These are phyloP conservation scores for Scrobipalpa atriplicella DNA, from an alignment of 2,888 invertebrate species.

Conservation along the genomic window DNA sequence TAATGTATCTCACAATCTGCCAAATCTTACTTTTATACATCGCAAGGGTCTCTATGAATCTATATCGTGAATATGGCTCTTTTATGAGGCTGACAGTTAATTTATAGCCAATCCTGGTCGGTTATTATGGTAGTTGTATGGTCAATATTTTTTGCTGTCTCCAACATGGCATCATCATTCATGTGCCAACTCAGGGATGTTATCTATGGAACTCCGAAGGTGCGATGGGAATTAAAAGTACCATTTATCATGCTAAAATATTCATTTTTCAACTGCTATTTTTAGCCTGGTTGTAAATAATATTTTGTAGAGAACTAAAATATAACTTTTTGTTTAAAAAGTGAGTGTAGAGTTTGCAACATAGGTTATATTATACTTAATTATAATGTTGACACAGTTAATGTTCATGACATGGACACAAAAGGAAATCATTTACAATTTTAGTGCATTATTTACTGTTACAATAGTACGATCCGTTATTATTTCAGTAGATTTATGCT, in stretches of 20 bases:
- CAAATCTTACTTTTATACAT: constrained; percentile 70
- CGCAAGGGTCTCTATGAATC: constrained; percentile 29
- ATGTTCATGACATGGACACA: too few relatives aligned
- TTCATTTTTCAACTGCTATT: neutral
- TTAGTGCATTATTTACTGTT: neutral
- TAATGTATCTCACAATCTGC: constrained; percentile 73
- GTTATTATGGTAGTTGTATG: constrained; percentile 39
- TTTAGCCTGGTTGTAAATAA: neutral
- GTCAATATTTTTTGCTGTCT: constrained; percentile 60
- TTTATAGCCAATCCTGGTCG: constrained; percentile 57
- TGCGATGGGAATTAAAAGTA: constrained; percentile 28
- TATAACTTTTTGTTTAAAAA: neutral
- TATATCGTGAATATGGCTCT: constrained; percentile 36
- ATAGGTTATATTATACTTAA: too few relatives aligned
- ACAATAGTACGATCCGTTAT: constrained; percentile 8
- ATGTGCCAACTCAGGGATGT: constrained; percentile 34
- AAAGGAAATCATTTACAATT: too few relatives aligned
- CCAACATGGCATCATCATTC: constrained; percentile 42
- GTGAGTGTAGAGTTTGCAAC: too few relatives aligned
- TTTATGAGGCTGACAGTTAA: constrained; percentile 61
- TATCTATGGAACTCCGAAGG: constrained; percentile 35
- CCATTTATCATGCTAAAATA: constrained; percentile 9
- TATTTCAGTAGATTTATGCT: constrained; percentile 31
- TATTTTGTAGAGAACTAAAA: neutral
- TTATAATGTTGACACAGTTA: too few relatives aligned